Evolutionary conservation across 2,888 invertebrate species (phyloP).

Genomic region (Unio pictorum): DNA sequence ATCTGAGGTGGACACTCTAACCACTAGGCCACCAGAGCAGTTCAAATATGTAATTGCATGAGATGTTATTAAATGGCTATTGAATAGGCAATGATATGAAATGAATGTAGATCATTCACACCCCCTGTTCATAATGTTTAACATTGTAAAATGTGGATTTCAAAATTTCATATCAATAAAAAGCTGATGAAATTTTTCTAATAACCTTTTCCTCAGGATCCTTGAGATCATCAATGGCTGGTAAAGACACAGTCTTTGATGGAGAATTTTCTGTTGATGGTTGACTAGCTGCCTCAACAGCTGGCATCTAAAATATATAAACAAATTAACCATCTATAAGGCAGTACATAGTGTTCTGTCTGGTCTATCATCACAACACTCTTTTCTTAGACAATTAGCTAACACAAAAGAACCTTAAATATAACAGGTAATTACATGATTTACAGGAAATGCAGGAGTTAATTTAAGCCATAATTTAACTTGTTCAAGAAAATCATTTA

Average conservation of each 20-base stretch:
- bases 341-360: conserved; percentile 8
- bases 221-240: conserved; percentile 53
- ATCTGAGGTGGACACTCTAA: too few species aligned
- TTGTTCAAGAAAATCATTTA: too few species aligned
- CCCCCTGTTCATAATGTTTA: background rate
- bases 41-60: too few species aligned
- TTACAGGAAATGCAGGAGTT: too few species aligned
- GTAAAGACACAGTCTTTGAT: conserved; percentile 54
- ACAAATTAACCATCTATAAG: background rate
- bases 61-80: too few species aligned
- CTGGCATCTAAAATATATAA: conserved; percentile 7
- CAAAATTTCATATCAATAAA: background rate
- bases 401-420: too few species aligned
- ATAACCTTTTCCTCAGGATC: conserved; percentile 60
- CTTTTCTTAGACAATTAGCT: background rate
- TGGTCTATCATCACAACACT: conserved; percentile 8
- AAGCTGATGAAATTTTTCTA: background rate
- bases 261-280: conserved; percentile 25
- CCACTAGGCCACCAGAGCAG: too few species aligned
- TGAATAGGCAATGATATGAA: too few species aligned
- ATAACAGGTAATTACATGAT: too few species aligned
- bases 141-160: background rate
- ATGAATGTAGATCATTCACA: too few species aligned
- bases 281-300: conserved; percentile 13
- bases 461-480: too few species aligned